These are phyloP conservation scores for Catharus ustulatus DNA, from an alignment of 2,797 vertebrate species.

Conservation along the genomic window DNA sequence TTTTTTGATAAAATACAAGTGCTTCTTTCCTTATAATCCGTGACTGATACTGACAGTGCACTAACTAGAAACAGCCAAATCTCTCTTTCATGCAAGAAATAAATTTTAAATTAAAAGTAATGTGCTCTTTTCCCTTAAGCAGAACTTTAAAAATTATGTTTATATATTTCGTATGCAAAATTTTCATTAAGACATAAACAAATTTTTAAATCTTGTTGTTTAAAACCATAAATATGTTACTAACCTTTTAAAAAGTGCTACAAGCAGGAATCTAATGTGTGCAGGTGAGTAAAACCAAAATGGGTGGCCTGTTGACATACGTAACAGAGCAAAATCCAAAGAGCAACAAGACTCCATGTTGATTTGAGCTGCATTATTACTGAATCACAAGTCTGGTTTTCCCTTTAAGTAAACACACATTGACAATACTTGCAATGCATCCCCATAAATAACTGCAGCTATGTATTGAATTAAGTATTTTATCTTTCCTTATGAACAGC, in stretches of 20 bases:
- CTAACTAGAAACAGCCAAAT: background rate
- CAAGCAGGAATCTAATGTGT: background rate
- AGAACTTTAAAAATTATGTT: background rate
- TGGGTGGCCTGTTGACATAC: background rate
- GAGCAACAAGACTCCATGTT: background rate
- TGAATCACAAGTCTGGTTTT: background rate
- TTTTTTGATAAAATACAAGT: background rate
- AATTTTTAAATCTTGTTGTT: background rate
- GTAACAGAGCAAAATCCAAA: background rate
- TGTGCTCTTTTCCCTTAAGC: rapidly evolving
- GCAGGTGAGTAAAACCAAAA: background rate
- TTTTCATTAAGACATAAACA: background rate
- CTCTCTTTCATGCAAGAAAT: background rate
- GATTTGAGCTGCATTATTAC: background rate
- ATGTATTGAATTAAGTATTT: background rate
- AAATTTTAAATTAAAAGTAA: background rate
- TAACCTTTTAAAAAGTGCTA: background rate
- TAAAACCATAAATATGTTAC: background rate
- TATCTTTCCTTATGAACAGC: background rate
- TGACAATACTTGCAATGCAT: background rate
- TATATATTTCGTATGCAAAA: background rate
- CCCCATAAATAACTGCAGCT: background rate
- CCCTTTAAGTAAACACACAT: background rate
- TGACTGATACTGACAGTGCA: background rate
- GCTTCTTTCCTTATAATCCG: background rate